These are phyloP conservation scores for Hydrozoanthus gracilis DNA, from an alignment of 92 coral and sea anemone species.

Conservation along the genomic window DNA sequence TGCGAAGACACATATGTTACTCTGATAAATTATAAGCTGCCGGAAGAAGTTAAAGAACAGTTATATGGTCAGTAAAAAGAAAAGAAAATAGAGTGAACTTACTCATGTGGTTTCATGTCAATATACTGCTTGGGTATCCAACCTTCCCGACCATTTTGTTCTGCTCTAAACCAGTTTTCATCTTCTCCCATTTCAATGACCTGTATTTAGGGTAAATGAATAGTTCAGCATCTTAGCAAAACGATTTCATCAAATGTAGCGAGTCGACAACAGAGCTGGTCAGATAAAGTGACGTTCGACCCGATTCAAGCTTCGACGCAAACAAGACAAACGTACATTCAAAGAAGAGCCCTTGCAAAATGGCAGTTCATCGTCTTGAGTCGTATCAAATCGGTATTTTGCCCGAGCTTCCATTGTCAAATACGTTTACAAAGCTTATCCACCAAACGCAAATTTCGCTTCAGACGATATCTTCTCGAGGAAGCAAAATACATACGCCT, in stretches of 20 bases:
- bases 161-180: slow-evolving; percentile 92
- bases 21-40: too few relatives aligned
- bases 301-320: not conserved
- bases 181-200: slow-evolving; percentile 89
- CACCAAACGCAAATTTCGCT: slow-evolving; percentile 16
- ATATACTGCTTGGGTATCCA: slow-evolving; percentile 92
- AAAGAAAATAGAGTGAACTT: slow-evolving; percentile 30
- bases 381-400: slow-evolving; percentile 76
- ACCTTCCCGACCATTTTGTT: slow-evolving; percentile 77
- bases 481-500: slow-evolving; percentile 23
- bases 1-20: not conserved
- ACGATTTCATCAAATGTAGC: not conserved
- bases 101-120: slow-evolving; percentile 90
- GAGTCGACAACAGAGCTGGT: not conserved
- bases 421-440: slow-evolving; percentile 24
- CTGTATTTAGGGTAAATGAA: slow-evolving; percentile 55
- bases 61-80: not conserved
- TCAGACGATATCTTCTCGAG: slow-evolving; percentile 23
- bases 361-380: slow-evolving; percentile 83
- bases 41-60: not conserved
- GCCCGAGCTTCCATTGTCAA: slow-evolving; percentile 89
- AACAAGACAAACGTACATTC: slow-evolving; percentile 68
- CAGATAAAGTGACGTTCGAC: not conserved
- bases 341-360: slow-evolving; percentile 81
- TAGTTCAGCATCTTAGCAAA: not conserved